Evolutionary conservation across 2,113 vertebrate genomes (phyloP).

Genomic region (Willisornis vidua): DNA sequence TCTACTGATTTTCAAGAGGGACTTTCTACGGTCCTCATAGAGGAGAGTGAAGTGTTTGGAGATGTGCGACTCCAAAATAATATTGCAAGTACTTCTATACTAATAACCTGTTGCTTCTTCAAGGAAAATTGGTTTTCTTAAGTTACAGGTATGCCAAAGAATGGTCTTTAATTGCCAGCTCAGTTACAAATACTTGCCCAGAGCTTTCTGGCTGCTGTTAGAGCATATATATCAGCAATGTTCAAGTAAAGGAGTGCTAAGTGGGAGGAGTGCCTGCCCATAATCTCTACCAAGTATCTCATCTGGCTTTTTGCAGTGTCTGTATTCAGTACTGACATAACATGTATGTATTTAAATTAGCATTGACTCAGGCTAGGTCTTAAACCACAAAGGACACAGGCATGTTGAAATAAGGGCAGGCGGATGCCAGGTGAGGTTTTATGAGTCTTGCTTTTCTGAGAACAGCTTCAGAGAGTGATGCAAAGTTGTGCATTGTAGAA

Average conservation of each 20-base stretch:
- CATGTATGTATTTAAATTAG: background rate
- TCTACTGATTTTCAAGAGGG: background rate
- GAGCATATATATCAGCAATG: background rate
- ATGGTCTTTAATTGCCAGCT: background rate
- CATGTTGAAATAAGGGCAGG: background rate
- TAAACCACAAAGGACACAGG: background rate
- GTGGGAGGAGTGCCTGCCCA: background rate
- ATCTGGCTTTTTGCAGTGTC: background rate
- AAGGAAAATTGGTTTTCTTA: background rate
- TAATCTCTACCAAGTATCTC: constrained; percentile 14
- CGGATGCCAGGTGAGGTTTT: background rate
- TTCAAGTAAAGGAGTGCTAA: background rate
- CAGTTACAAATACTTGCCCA: background rate
- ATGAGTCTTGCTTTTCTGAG: background rate
- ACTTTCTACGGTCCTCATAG: background rate
- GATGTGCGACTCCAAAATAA: background rate
- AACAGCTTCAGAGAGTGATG: background rate
- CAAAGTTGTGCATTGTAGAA: background rate
- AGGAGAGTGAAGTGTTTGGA: background rate
- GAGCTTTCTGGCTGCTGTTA: background rate
- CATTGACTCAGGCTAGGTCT: background rate
- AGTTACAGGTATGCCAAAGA: background rate
- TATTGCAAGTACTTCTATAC: background rate
- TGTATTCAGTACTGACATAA: background rate
- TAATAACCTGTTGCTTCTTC: background rate